phyloP scores from a whole-genome alignment of 92 coral and sea anemone species.

The Montipora capitata region DNA sequence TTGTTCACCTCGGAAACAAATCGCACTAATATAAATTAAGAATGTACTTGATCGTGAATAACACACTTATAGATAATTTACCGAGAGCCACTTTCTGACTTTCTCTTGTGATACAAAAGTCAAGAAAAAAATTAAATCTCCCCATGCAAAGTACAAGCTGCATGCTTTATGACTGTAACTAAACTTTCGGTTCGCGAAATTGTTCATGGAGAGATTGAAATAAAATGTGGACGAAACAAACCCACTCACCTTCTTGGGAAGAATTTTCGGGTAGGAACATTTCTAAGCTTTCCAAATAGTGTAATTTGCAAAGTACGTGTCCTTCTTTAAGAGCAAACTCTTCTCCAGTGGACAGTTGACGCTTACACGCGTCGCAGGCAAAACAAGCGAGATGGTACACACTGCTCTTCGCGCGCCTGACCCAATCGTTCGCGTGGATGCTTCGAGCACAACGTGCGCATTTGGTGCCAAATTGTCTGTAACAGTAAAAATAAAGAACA shows the following conservation, averaged over 20 bases:
- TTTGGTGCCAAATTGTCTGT: conserved; percentile 94
- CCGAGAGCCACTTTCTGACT: neutral
- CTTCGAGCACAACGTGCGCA: conserved; percentile 97
- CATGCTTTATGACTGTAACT: too few relatives aligned
- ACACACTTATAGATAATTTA: neutral
- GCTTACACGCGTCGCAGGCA: conserved; percentile 95
- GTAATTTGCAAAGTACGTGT: conserved; percentile 94
- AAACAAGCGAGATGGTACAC: conserved; percentile 99
- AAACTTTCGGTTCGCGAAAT: too few relatives aligned
- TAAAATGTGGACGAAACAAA: neutral
- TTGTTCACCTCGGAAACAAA: neutral
- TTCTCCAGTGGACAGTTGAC: conserved; percentile 98
- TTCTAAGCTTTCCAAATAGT: conserved; percentile 93
- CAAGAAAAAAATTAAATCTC: too few relatives aligned
- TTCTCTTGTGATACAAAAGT: neutral
- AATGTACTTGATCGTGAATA: neutral
- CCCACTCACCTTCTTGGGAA: conserved; percentile 81
- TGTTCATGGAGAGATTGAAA: neutral
- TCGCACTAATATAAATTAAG: neutral
- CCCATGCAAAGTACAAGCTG: too few relatives aligned
- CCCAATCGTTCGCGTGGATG: conserved; percentile 99
- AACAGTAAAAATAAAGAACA: conserved; percentile 13
- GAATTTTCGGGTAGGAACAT: conserved; percentile 79
- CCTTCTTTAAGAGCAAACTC: conserved; percentile 97
- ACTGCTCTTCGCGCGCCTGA: conserved; percentile 94